phyloP scores from a whole-genome alignment of 2,113 vertebrate species.

The Cariama cristata region DNA sequence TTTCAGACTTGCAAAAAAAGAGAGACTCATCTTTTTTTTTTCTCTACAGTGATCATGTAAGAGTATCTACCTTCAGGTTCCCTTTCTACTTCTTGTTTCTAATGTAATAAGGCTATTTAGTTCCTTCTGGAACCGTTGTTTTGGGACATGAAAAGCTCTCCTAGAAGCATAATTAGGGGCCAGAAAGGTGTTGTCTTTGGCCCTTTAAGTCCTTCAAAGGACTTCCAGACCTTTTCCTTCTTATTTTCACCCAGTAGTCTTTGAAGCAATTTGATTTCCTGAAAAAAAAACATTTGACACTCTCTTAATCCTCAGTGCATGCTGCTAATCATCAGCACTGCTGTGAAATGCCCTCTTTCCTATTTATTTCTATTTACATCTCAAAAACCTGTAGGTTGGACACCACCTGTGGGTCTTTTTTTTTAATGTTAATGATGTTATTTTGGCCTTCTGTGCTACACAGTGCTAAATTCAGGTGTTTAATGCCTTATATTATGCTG shows the following conservation, averaged over 20 bases:
- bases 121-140: not conserved
- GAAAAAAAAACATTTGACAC: not conserved
- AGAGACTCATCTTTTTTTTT: no score
- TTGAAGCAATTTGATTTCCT: not conserved
- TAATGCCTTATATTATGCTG: not conserved
- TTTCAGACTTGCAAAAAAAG: not conserved
- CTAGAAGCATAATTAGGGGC: not conserved
- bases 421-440: not conserved
- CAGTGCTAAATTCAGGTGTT: not conserved
- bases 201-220: not conserved
- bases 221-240: not conserved
- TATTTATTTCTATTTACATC: not conserved
- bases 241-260: not conserved
- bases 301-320: not conserved
- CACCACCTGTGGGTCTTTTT: not conserved
- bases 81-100: not conserved
- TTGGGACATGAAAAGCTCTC: not conserved
- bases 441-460: not conserved
- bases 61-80: not conserved
- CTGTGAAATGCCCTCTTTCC: not conserved
- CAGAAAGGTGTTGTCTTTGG: not conserved
- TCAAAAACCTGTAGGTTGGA: not conserved
- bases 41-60: not conserved
- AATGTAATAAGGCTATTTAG: not conserved
- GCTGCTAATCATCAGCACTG: not conserved